Base-by-base conservation (phyloP, 2,113 vertebrate genomes). In the Heptranchias perlo region DNA sequence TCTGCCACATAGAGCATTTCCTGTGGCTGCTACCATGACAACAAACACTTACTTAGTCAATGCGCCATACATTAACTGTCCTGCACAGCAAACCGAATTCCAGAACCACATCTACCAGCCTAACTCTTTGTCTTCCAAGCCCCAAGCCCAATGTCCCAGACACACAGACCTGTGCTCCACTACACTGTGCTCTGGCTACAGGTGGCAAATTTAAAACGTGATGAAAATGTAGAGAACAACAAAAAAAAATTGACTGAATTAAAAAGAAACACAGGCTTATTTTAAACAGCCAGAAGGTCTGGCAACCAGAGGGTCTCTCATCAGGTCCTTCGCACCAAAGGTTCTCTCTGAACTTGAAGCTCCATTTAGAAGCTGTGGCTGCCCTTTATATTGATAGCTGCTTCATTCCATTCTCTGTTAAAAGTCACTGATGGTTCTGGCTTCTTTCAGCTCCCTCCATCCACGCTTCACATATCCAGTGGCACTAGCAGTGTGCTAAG, bases 161-260 rank as follows among this genome's bases (percentile, higher is more conserved):
- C 91, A 62, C 3, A 64, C 58, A 44, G n/a, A 62, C 91, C 91
- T 91, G 49, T 82, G 87, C 49, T 58, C 25, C 25, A 28, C 49
- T 61, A 1, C 89, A 18, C 18, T 62, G 54, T 61, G 89, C 58
- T 39, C 64, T 93, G 91, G 28, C 31, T 14, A 87, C 84, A 87
- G 84, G 21, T 61, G 64, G 61, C 64, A 93, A 93, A 64, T 62
- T 93, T 93, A 44, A 91, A 62, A 93, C 64, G 91, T 62, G 58
- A 93, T 61, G 91, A 93, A 93, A 87, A 61, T 39, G 31, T 62
- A n/a, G 14, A 62, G 84, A 28, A 87, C 23, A 67, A 67, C 39
- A 52, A 52, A 87, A 87, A 14, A 87, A 52, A 28, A 31, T 21
- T 39, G 39, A 93, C 31, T 5, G 49, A 91, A 35, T 35, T 58